These are phyloP conservation scores for Actinernus sp. DNA, from an alignment of 92 coral and sea anemone genomes.

Conservation along the genomic window DNA sequence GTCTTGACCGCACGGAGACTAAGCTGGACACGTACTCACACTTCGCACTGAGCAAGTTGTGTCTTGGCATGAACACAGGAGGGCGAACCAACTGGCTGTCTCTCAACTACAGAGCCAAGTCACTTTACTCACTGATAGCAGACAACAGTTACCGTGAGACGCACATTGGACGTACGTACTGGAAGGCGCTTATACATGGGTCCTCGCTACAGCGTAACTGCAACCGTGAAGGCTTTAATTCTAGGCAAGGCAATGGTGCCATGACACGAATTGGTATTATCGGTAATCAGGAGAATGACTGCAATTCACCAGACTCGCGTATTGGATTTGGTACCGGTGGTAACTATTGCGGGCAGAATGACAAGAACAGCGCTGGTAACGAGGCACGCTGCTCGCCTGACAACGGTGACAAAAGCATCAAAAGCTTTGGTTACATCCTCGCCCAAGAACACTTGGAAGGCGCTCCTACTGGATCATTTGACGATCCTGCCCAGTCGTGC, in stretches of 20 bases:
- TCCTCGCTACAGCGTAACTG: conserved; percentile 57
- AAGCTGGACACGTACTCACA: conserved; percentile 42
- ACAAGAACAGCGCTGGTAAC: conserved; percentile 38
- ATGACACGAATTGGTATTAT: conserved; percentile 54
- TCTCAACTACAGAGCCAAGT: conserved; percentile 18
- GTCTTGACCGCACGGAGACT: conserved; percentile 44
- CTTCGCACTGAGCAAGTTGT: conserved; percentile 22
- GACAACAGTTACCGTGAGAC: conserved; percentile 24
- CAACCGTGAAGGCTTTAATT: conserved; percentile 52
- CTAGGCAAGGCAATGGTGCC: background rate
- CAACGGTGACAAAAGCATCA: conserved; percentile 35
- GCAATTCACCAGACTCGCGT: conserved; percentile 45
- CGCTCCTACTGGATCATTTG: conserved; percentile 12
- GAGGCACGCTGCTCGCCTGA: conserved; percentile 43
- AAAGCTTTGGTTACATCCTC: conserved; percentile 33
- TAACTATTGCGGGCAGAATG: conserved; percentile 18
- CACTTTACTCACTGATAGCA: conserved; percentile 27
- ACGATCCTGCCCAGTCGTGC: conserved; percentile 53
- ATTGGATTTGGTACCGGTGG: conserved; percentile 57
- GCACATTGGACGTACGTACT: conserved; percentile 21
- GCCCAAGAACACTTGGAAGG: conserved; percentile 8
- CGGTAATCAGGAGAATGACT: conserved; percentile 43
- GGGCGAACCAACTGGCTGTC: conserved; percentile 25
- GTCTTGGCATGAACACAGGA: conserved; percentile 33
- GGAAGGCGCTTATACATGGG: conserved; percentile 27